Evolutionary conservation across 1,140 invertebrate genomes (phyloP).

Genomic region (Chelonus insularis): DNA sequence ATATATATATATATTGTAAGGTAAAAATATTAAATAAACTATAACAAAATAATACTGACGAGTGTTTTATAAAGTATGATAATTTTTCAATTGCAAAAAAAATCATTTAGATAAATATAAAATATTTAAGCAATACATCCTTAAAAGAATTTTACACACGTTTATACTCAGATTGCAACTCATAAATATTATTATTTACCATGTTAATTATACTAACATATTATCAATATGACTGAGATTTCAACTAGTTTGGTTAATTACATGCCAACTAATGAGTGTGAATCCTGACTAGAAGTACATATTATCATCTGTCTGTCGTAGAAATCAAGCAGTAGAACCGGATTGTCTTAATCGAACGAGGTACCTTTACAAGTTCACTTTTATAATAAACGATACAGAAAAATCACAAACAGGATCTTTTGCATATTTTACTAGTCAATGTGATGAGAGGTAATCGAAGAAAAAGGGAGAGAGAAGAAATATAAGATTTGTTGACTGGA

Average conservation of each 20-base stretch:
- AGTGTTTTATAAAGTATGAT: no score
- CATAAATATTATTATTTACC: no score
- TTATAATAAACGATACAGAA: conserved; percentile 4
- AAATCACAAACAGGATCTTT: conserved; percentile 8
- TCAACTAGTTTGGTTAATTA: not conserved
- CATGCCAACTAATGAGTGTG: not conserved
- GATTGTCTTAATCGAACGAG: conserved; percentile 13
- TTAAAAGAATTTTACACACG: no score
- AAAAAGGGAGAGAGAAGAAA: not conserved
- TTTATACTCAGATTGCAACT: no score
- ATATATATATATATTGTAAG: no score
- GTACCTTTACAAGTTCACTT: not conserved
- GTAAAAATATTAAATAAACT: no score
- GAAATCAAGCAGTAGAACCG: conserved; percentile 1
- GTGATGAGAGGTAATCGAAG: not conserved
- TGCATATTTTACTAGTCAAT: not conserved
- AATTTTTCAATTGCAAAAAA: no score
- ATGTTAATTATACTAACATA: no score
- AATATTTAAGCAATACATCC: no score
- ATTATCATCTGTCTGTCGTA: not conserved
- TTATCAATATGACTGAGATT: not conserved
- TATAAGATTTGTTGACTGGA: not conserved
- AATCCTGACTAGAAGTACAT: not conserved
- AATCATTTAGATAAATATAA: no score
- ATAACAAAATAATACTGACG: no score